phyloP scores from a whole-genome alignment of 2,888 invertebrate species.

The Phytoseiulus persimilis region DNA sequence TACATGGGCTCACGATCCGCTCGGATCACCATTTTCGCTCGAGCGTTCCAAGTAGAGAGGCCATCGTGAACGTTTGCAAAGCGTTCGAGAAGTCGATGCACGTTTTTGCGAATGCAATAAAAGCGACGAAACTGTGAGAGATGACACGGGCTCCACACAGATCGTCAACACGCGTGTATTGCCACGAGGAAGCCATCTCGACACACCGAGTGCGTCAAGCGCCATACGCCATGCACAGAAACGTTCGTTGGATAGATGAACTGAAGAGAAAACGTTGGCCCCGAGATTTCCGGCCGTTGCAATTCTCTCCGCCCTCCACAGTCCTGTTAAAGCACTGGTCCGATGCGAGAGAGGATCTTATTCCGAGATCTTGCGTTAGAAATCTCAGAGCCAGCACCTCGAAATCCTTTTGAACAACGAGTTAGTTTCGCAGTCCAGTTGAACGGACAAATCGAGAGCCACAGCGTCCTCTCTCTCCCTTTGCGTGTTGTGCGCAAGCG shows the following conservation, averaged over 20 bases:
- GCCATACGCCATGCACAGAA: background rate
- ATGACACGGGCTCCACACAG: background rate
- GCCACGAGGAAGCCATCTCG: background rate
- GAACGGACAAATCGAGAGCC: no score
- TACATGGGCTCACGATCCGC: background rate
- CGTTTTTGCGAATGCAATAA: constrained; percentile 20
- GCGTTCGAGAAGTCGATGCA: constrained; percentile 9
- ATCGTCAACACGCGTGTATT: background rate
- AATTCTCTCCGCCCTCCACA: background rate
- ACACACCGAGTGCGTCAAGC: background rate
- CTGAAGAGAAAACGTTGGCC: background rate
- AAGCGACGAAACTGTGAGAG: background rate
- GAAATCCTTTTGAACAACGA: no score
- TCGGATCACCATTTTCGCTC: background rate
- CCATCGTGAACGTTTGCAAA: background rate
- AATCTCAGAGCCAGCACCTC: no score
- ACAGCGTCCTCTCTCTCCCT: no score
- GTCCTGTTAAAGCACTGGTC: no score
- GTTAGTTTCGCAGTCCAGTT: no score
- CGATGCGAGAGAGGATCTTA: no score
- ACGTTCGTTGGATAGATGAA: background rate
- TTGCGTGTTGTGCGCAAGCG: background rate
- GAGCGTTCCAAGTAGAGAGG: background rate
- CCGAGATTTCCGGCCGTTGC: background rate
- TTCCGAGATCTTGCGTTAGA: no score